These are phyloP conservation scores for Desmophyllum pertusum DNA, from an alignment of 92 coral and sea anemone genomes.

Conservation along the genomic window DNA sequence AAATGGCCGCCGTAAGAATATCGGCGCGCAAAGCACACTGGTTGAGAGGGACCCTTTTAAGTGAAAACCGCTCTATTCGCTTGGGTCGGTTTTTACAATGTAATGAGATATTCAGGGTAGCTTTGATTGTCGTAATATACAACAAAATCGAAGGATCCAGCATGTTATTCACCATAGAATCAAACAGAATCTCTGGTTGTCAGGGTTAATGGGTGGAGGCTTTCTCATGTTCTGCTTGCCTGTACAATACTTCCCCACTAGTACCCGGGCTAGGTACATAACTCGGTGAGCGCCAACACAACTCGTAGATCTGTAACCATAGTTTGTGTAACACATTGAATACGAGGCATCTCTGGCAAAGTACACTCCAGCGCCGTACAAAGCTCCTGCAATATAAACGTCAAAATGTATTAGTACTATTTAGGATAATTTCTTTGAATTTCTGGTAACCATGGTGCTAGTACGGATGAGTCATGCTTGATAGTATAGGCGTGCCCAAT, in stretches of 20 bases:
- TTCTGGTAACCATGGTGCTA: too few species aligned
- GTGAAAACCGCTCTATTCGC: too few species aligned
- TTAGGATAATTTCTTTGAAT: too few species aligned
- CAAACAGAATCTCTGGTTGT: not conserved
- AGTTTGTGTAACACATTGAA: not conserved
- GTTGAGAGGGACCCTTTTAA: too few species aligned
- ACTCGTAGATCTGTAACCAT: too few species aligned
- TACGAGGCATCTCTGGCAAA: not conserved
- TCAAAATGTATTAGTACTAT: too few species aligned
- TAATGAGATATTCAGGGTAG: not conserved
- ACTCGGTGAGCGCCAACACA: not conserved
- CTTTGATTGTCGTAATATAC: not conserved
- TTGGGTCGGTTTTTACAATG: too few species aligned
- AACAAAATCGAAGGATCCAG: not conserved
- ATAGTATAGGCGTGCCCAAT: too few species aligned
- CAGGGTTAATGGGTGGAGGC: not conserved
- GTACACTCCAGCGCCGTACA: constrained; percentile 22
- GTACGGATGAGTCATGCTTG: too few species aligned
- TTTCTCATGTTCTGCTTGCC: not conserved
- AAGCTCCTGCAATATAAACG: not conserved
- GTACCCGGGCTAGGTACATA: not conserved
- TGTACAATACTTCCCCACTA: not conserved
- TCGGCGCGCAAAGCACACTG: too few species aligned
- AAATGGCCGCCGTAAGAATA: too few species aligned
- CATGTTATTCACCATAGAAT: not conserved